Conservation (phyloP, 2,797 vertebrate genomes). For the Arctocebus calabarensis region DNA sequence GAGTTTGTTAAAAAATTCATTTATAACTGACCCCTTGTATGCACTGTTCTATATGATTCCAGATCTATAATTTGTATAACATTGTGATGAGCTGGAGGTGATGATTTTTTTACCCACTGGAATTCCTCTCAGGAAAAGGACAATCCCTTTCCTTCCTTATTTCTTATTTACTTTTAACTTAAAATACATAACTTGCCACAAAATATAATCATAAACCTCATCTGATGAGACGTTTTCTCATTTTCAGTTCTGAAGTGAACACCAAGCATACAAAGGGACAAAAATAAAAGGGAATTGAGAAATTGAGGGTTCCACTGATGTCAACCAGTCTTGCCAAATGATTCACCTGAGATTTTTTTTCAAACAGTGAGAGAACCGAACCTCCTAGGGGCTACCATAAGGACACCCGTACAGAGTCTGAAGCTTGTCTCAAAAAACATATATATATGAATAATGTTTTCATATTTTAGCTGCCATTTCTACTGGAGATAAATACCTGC, state of each 20-base stretch:
- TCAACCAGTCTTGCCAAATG: not conserved
- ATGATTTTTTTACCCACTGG: constrained; percentile 5
- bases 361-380: not conserved
- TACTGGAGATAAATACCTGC: too few species aligned
- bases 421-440: too few species aligned
- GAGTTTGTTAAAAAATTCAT: constrained; percentile 43
- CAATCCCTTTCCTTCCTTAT: not conserved
- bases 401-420: too few species aligned
- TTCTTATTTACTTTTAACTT: not conserved
- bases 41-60: not conserved
- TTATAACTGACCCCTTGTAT: not conserved
- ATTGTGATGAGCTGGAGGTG: not conserved
- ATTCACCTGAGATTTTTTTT: not conserved
- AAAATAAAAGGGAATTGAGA: not conserved
- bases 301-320: not conserved
- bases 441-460: too few species aligned
- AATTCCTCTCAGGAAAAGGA: not conserved
- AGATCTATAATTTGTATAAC: not conserved
- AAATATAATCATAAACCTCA: not conserved
- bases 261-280: not conserved
- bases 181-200: not conserved
- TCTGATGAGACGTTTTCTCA: not conserved
- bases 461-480: too few species aligned
- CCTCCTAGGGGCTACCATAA: not conserved
- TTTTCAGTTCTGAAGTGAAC: constrained; percentile 7